Evolutionary conservation across 1,140 invertebrate genomes (phyloP), one percentile per base, ranked within the genome.

Genomic region (Brachionus plicatilis): DNA sequence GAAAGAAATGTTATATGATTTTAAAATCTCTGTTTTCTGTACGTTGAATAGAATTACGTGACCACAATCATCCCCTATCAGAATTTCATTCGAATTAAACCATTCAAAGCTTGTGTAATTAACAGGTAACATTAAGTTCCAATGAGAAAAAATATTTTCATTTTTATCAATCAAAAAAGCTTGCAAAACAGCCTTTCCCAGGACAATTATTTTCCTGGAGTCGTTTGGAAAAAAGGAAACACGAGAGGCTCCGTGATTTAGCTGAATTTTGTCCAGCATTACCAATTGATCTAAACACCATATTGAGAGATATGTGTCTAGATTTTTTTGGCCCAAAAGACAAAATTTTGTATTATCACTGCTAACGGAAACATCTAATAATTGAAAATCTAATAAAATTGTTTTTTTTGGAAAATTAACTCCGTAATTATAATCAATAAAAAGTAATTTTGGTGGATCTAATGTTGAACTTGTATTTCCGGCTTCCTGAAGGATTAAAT

Each of bases 381-480:
- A 37, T 27, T 3, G 33, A 9, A 47, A 27, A 9, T 8, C 45
- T 76, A 76, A 50, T n/a, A 9, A 50, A 9, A 76, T 29, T 27
- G 9, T 47, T n/a, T 45, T 76, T 11, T 6, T 76, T 50, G 20
- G 17, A 27, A 17, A 27, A 76, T 76, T 33, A 9, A 76, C 14
- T 33, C 47, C 72, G n/a, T 14, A 50, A 14, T 76, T 76, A 27
- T 76, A 50, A 76, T 76, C 72, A 29, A 76, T 50, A 47, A 76
- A 50, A 17, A 50, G 12, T 12, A 76, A 3, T 50, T 76, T 76
- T 24, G 9, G 17, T 20, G 6, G 5, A 9, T 60, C 53, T 24
- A 24, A 60, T 60, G n/a, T 20, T 76, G 17, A 47, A 50, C 12
- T 27, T 37, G 43, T 8, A 76, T 47, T 47, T 14, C n/a, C 24